Evolutionary conservation across 2,113 vertebrate species (phyloP).

Genomic region (Nipponia nippon): DNA sequence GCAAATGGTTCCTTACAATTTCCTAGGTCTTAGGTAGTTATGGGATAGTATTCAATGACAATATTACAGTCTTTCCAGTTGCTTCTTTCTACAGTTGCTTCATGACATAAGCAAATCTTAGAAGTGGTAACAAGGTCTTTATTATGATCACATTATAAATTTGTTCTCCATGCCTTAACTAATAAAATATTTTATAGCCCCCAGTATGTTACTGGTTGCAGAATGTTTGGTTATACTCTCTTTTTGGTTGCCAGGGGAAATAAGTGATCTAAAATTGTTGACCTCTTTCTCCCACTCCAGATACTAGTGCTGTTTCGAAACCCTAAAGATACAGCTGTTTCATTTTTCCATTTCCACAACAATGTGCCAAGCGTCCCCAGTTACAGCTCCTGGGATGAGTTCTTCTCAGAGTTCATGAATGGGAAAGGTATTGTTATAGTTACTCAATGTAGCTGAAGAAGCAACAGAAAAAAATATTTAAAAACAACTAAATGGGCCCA

Average conservation of each 20-base stretch:
- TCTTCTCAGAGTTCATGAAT: conserved; percentile 77
- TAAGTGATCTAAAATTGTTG: neutral
- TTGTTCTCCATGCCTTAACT: neutral
- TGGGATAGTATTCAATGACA: neutral
- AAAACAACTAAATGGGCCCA: neutral
- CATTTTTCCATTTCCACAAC: conserved; percentile 81
- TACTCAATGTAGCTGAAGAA: neutral
- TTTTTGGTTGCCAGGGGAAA: neutral
- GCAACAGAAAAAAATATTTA: neutral
- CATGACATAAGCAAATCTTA: neutral
- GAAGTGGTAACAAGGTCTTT: neutral
- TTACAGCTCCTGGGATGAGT: conserved; percentile 76
- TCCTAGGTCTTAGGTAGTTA: neutral
- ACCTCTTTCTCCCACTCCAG: conserved; percentile 51
- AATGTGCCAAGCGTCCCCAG: conserved; percentile 69
- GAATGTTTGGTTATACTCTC: neutral
- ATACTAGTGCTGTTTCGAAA: conserved; percentile 81
- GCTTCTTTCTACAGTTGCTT: neutral
- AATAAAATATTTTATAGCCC: neutral
- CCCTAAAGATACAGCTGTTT: conserved; percentile 82
- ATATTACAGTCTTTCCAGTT: neutral
- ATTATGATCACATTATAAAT: neutral
- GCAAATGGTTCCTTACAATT: neutral
- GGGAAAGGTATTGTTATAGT: conserved; percentile 72
- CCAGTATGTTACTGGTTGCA: neutral